phyloP scores from a whole-genome alignment of 1,140 invertebrate genomes.

The Doryteuthis pealeii region DNA sequence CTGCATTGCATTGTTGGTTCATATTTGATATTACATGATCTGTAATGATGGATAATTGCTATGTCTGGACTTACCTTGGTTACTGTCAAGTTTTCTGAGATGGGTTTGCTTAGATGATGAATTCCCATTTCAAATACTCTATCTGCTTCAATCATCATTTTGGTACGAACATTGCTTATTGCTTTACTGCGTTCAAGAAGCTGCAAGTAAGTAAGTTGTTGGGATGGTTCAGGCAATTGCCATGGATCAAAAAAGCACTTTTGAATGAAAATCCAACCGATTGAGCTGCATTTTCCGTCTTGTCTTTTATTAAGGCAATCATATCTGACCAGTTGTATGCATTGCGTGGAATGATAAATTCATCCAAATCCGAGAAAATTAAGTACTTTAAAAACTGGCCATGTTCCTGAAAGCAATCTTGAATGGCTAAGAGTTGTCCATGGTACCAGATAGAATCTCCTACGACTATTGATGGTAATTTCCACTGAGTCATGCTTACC shows the following conservation, averaged over 20 bases:
- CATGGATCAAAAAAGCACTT: constrained; percentile 53
- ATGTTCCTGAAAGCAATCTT: constrained; percentile 56
- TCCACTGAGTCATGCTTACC: constrained; percentile 41
- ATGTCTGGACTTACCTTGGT: constrained; percentile 65
- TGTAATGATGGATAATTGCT: constrained; percentile 88
- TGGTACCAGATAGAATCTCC: constrained; percentile 51
- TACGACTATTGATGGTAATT: constrained; percentile 34
- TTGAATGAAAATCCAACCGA: constrained; percentile 45
- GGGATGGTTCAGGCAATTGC: constrained; percentile 25
- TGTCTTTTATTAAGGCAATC: constrained; percentile 17
- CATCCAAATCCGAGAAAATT: constrained; percentile 57
- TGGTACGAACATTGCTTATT: constrained; percentile 43
- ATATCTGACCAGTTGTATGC: constrained; percentile 35
- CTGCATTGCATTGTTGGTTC: constrained; percentile 48
- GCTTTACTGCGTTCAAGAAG: constrained; percentile 33
- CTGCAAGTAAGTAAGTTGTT: constrained; percentile 35
- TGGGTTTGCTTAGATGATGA: constrained; percentile 51
- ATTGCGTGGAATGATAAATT: constrained; percentile 52
- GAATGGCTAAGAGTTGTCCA: constrained; percentile 53
- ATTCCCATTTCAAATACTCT: constrained; percentile 56
- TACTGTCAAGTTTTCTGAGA: constrained; percentile 28
- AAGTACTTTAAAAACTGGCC: constrained; percentile 47
- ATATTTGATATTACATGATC: constrained; percentile 56
- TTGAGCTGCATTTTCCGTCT: constrained; percentile 14
- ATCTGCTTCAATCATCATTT: constrained; percentile 48